Percentiles rank a stretch among this genome's conserved stretches.
Evolutionary conservation across 2,888 invertebrate species (phyloP).

Genomic region (Euclidia mi): DNA sequence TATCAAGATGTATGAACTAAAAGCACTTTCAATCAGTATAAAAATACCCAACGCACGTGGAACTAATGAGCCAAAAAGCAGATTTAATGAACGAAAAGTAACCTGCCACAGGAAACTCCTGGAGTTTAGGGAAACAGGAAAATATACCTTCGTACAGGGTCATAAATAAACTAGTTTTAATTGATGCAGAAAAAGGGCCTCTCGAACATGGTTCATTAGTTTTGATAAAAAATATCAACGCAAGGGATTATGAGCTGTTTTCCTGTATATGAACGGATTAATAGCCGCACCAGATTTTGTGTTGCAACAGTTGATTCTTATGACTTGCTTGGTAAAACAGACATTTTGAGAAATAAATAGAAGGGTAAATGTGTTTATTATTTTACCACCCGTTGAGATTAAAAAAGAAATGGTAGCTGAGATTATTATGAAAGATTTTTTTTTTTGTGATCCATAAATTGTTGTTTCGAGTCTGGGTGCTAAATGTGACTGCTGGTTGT

Average conservation of each 20-base stretch:
- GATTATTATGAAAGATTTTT: too few relatives aligned
- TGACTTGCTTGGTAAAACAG: not conserved
- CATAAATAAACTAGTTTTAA: constrained; percentile 48
- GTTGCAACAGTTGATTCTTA: constrained; percentile 3
- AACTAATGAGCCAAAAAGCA: constrained; percentile 35
- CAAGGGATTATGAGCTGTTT: constrained; percentile 11
- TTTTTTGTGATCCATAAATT: too few relatives aligned
- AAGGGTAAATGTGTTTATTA: too few relatives aligned
- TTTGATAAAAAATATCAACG: constrained; percentile 33
- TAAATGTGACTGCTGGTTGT: too few relatives aligned
- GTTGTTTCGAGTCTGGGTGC: too few relatives aligned
- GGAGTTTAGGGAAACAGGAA: constrained; percentile 18
- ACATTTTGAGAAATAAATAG: not conserved
- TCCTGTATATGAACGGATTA: not conserved
- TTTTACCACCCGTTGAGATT: too few relatives aligned
- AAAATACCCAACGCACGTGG: constrained; percentile 28
- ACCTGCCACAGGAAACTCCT: constrained; percentile 22
- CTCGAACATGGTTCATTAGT: constrained; percentile 35
- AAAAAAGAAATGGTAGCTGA: too few relatives aligned
- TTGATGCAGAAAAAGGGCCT: constrained; percentile 33
- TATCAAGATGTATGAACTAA: not conserved
- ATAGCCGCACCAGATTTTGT: constrained; percentile 1
- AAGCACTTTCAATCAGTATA: constrained; percentile 2
- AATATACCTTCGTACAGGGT: constrained; percentile 24
- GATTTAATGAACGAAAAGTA: constrained; percentile 40